These are phyloP conservation scores for Myocastor coypus DNA, from an alignment of 2,113 vertebrate genomes.

Conservation along the genomic window DNA sequence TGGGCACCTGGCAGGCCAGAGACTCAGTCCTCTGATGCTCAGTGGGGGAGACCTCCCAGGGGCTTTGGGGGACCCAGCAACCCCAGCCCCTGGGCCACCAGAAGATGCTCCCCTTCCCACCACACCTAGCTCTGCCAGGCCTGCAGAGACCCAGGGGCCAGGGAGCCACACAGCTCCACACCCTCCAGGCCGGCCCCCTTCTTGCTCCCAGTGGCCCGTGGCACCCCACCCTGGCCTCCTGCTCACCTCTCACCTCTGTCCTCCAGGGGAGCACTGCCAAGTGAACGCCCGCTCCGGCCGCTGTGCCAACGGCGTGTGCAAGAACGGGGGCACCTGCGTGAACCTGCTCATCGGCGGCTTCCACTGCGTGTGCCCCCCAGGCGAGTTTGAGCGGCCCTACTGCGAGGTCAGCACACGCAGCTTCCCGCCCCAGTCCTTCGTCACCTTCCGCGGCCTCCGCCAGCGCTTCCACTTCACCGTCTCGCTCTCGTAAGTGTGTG, in stretches of 20 bases:
- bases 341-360: conserved; percentile 91
- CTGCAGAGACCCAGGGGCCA: no score
- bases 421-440: conserved; percentile 89
- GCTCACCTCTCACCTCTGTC: background rate
- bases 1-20: background rate
- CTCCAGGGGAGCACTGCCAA: conserved; percentile 88
- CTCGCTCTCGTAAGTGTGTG: conserved; percentile 87
- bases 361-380: conserved; percentile 88
- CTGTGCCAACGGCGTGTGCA: conserved; percentile 88
- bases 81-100: background rate
- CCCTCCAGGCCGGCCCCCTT: fast-evolving
- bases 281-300: conserved; percentile 87
- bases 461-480: conserved; percentile 91
- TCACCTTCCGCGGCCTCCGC: conserved; percentile 90
- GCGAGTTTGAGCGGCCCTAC: conserved; percentile 88
- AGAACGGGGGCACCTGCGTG: conserved; percentile 90
- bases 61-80: background rate
- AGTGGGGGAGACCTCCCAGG: background rate
- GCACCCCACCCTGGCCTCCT: fast-evolving
- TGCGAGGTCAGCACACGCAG: conserved; percentile 90
- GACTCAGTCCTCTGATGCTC: background rate
- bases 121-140: background rate
- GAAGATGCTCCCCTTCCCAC: background rate
- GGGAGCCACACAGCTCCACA: background rate
- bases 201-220: background rate